A percentile compares a stretch with the other conserved stretches of the same genome.
Evolutionary conservation across 2,113 vertebrate genomes (phyloP).

Genomic region (Malurus alboscapulatus): DNA sequence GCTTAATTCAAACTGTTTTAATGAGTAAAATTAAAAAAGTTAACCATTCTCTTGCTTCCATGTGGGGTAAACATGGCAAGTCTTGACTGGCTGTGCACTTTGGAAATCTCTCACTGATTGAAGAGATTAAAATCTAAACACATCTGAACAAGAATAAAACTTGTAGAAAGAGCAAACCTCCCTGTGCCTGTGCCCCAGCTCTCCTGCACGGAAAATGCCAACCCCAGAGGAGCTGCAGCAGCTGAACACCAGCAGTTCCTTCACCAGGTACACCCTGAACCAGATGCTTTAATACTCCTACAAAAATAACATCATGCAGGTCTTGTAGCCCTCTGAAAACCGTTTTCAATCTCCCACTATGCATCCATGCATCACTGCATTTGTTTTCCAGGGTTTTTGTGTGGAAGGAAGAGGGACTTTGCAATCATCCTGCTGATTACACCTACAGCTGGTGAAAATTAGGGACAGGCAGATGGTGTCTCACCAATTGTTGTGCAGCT

Average conservation of each 20-base stretch:
- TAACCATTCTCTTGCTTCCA: neutral
- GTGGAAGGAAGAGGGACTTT: neutral
- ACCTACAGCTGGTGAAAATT: conserved; percentile 45
- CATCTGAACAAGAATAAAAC: neutral
- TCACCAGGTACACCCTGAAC: neutral
- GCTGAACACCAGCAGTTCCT: neutral
- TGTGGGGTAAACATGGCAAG: accelerated
- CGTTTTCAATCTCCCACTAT: neutral
- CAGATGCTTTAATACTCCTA: neutral
- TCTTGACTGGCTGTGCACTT: neutral
- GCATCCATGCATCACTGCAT: neutral
- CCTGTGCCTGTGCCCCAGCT: accelerated
- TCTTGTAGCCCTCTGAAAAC: neutral
- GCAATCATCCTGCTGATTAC: conserved; percentile 37
- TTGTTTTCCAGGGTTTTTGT: neutral
- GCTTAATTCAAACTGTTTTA: neutral
- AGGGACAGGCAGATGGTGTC: conserved; percentile 40
- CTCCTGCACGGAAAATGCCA: neutral
- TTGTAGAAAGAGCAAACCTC: neutral
- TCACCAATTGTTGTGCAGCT: conserved; percentile 58
- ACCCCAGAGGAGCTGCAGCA: neutral
- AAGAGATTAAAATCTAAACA: neutral
- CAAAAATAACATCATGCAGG: neutral
- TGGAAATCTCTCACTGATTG: neutral
- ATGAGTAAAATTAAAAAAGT: neutral